These are phyloP conservation scores for Eupeodes luniger DNA, from an alignment of 2,888 invertebrate genomes.

Conservation along the genomic window DNA sequence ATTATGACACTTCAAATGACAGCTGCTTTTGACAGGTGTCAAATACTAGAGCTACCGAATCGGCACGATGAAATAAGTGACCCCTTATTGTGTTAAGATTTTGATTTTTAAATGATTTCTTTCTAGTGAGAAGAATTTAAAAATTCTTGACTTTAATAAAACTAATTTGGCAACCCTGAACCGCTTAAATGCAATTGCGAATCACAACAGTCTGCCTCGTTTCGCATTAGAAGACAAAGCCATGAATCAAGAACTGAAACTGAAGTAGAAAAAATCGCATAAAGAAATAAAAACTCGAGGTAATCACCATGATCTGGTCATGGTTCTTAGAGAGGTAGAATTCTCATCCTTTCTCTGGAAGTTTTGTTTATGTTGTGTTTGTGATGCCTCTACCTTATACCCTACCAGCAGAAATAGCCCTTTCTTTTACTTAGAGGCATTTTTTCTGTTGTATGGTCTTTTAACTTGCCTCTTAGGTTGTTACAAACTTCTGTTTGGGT, in stretches of 20 bases:
- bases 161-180: constrained; percentile 8
- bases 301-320: constrained; percentile 68
- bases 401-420: constrained; percentile 43
- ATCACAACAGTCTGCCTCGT: background rate
- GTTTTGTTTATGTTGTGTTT: background rate
- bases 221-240: constrained; percentile 42
- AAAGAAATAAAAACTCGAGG: constrained; percentile 47
- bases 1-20: no score
- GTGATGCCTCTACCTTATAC: no score
- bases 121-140: no score
- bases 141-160: no score
- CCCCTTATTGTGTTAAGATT: no score
- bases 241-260: background rate
- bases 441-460: background rate
- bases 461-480: constrained; percentile 15
- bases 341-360: constrained; percentile 15
- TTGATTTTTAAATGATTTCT: no score
- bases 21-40: no score
- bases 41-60: no score
- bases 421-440: constrained; percentile 10
- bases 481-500: constrained; percentile 35
- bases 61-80: no score
- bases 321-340: constrained; percentile 48
- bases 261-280: background rate
- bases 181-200: constrained; percentile 9